A percentile compares a stretch with the other conserved stretches of the same genome.
Evolutionary conservation across 2,113 vertebrate species (phyloP).

Genomic region (Zootoca vivipara): DNA sequence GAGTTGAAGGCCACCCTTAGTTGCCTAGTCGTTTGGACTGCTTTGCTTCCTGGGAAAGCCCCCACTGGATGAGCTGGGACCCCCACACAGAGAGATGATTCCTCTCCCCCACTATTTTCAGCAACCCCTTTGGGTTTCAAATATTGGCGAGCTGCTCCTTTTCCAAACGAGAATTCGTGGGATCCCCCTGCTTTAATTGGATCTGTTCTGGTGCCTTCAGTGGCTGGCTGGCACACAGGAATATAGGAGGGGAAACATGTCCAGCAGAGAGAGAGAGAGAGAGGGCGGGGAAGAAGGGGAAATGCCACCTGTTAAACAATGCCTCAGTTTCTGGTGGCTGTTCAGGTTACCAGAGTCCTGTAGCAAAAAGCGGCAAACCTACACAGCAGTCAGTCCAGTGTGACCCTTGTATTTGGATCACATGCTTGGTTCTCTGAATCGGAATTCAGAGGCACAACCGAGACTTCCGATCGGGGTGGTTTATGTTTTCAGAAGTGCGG

Average conservation of each 20-base stretch:
- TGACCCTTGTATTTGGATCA: background rate
- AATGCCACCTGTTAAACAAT: background rate
- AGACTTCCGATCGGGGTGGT: background rate
- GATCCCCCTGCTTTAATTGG: background rate
- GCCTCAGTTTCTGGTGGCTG: too few relatives aligned
- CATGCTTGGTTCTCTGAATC: background rate
- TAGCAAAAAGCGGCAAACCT: background rate
- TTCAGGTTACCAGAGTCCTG: background rate
- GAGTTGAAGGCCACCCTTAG: too few relatives aligned
- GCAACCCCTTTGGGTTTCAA: background rate
- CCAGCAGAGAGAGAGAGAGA: too few relatives aligned
- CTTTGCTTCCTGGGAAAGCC: background rate
- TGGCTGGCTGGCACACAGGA: background rate
- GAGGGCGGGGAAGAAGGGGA: background rate
- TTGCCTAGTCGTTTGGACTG: background rate
- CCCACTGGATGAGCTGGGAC: background rate
- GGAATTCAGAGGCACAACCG: background rate
- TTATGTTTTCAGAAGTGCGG: background rate
- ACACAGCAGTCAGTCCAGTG: background rate
- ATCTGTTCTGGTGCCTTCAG: background rate
- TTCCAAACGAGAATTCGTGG: background rate
- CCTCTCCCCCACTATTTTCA: background rate
- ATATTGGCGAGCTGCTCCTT: background rate
- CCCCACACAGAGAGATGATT: background rate
- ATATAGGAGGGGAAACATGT: background rate